phyloP scores from a whole-genome alignment of 2,888 invertebrate genomes.

The Cryptus armator region DNA sequence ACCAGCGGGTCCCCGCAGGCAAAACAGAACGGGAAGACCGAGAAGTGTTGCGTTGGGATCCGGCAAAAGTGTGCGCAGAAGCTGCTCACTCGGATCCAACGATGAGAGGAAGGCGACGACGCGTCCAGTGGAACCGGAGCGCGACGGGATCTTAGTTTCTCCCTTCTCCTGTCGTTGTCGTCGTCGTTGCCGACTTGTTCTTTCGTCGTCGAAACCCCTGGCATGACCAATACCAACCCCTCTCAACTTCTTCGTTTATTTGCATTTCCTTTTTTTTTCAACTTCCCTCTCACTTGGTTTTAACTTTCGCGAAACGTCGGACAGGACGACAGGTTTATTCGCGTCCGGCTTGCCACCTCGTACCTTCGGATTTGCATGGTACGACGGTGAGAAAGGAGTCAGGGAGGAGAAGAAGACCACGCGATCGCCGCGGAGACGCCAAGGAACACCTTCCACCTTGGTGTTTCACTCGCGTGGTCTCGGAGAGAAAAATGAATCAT shows the following conservation, averaged over 20 bases:
- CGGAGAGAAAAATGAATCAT: slow-evolving; percentile 13
- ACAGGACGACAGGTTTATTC: slow-evolving; percentile 77
- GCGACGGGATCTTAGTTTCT: slow-evolving; percentile 47
- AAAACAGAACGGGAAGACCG: slow-evolving; percentile 19
- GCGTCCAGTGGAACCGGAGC: slow-evolving; percentile 56
- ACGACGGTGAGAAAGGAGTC: slow-evolving; percentile 21
- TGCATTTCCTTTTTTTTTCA: slow-evolving; percentile 49
- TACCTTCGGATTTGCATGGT: slow-evolving; percentile 76
- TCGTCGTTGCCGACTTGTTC: slow-evolving; percentile 50
- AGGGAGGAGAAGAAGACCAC: slow-evolving; percentile 20
- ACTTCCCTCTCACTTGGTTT: slow-evolving; percentile 70
- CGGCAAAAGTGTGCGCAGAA: slow-evolving; percentile 51
- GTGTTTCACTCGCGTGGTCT: slow-evolving; percentile 35
- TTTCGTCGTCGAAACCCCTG: slow-evolving; percentile 59
- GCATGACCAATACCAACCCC: slow-evolving; percentile 47
- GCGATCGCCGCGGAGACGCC: slow-evolving; percentile 51
- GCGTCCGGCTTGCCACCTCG: slow-evolving; percentile 70
- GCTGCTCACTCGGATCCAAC: slow-evolving; percentile 36
- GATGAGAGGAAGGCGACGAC: slow-evolving; percentile 55
- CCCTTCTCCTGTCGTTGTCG: background rate
- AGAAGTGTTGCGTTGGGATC: slow-evolving; percentile 36
- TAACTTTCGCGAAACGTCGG: slow-evolving; percentile 74
- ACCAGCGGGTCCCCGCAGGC: slow-evolving; percentile 32
- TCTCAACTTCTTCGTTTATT: slow-evolving; percentile 46
- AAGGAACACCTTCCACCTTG: slow-evolving; percentile 27